Conservation (phyloP, 2,797 vertebrate genomes). For the Gymnoscopelus microlampas region DNA sequence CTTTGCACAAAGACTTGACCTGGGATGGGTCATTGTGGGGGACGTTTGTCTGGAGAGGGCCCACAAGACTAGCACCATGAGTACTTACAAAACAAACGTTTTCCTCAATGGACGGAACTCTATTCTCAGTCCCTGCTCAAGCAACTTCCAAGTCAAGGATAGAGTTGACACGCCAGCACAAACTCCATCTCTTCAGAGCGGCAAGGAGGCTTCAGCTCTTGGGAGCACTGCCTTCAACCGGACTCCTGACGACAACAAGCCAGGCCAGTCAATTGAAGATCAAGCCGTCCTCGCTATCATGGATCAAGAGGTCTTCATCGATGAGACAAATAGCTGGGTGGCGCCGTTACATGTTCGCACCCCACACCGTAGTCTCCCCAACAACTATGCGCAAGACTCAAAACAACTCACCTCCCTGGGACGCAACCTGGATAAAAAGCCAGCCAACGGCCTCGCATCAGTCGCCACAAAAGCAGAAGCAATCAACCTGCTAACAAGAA, state of each 20-base stretch:
- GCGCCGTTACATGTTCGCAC: neutral
- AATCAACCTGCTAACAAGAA: neutral
- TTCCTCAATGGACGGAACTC: neutral
- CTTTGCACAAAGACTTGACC: conserved; percentile 3
- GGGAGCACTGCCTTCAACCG: conserved; percentile 10
- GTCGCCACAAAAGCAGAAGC: neutral
- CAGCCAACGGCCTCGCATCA: neutral
- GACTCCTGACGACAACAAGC: conserved; percentile 10
- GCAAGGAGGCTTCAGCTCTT: neutral
- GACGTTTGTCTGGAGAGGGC: neutral
- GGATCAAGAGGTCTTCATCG: neutral
- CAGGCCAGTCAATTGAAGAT: conserved; percentile 22
- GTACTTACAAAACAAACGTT: neutral
- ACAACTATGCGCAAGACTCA: conserved; percentile 8
- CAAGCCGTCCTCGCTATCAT: conserved; percentile 15
- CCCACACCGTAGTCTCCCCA: conserved; percentile 13
- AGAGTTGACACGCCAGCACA: neutral
- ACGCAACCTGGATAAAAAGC: too few relatives aligned
- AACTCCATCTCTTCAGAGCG: neutral
- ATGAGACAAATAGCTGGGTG: too few relatives aligned
- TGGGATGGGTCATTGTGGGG: conserved; percentile 6
- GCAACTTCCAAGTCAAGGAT: too few relatives aligned
- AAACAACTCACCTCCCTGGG: neutral
- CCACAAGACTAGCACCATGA: neutral
- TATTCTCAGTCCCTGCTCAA: neutral